phyloP scores from a whole-genome alignment of 2,797 vertebrate species.

The Arrhamphus sclerolepis region DNA sequence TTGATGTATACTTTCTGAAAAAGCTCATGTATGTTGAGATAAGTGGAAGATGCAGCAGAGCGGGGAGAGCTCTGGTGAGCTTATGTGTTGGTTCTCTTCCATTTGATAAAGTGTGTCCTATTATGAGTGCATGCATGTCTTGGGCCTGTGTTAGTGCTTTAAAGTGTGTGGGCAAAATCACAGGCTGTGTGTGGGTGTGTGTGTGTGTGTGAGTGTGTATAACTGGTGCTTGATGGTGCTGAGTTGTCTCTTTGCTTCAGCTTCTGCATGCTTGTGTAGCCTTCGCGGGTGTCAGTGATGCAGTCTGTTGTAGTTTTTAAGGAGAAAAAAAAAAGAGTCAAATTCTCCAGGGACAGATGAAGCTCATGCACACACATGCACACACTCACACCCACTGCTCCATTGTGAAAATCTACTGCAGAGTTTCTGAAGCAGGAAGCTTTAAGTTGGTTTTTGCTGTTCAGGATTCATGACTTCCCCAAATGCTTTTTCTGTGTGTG shows the following conservation, averaged over 20 bases:
- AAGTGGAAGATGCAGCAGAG: too few species aligned
- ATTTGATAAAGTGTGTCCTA: too few species aligned
- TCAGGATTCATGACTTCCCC: slow-evolving; percentile 33
- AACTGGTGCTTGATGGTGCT: slow-evolving; percentile 40
- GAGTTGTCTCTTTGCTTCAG: slow-evolving; percentile 58
- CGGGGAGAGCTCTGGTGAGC: too few species aligned
- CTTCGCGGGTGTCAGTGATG: slow-evolving; percentile 61
- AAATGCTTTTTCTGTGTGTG: slow-evolving; percentile 12
- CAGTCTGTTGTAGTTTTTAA: slow-evolving; percentile 63
- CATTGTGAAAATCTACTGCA: slow-evolving; percentile 52
- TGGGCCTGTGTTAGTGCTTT: background rate
- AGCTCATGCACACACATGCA: slow-evolving; percentile 11
- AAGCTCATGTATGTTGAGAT: too few species aligned
- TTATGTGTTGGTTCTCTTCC: too few species aligned
- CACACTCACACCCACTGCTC: slow-evolving; percentile 27
- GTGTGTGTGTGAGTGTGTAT: slow-evolving; percentile 29
- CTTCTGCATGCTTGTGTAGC: slow-evolving; percentile 41
- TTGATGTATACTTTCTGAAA: too few species aligned
- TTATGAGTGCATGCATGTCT: slow-evolving; percentile 21
- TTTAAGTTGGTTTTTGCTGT: slow-evolving; percentile 39
- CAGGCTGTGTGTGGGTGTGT: slow-evolving; percentile 11
- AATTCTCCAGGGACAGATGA: slow-evolving; percentile 56
- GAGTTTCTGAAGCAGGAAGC: slow-evolving; percentile 42
- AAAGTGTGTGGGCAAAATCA: slow-evolving; percentile 2
- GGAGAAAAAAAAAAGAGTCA: slow-evolving; percentile 47